Percentiles rank a stretch among this genome's conserved stretches.
Evolutionary conservation across 2,888 invertebrate species (phyloP).

Genomic region (Agapetus fuscipes): DNA sequence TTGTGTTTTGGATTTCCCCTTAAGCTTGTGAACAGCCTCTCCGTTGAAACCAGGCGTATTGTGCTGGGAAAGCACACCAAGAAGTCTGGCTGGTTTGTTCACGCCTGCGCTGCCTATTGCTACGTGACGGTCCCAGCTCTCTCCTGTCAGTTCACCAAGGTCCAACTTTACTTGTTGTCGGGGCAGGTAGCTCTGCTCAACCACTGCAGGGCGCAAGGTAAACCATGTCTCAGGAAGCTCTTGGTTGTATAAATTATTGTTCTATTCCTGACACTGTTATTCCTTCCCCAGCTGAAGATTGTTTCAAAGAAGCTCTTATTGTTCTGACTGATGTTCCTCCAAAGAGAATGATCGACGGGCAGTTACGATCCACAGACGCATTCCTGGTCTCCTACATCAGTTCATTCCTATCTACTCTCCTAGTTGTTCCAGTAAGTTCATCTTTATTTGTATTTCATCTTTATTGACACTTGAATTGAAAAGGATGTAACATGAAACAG

Average conservation of each 20-base stretch:
- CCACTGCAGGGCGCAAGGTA: slow-evolving; percentile 86
- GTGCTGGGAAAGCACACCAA: slow-evolving; percentile 67
- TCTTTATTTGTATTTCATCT: too few relatives aligned
- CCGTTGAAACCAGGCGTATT: slow-evolving; percentile 57
- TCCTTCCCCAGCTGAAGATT: slow-evolving; percentile 88
- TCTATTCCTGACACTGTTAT: too few relatives aligned
- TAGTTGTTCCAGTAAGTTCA: slow-evolving; percentile 66
- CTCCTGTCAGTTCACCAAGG: slow-evolving; percentile 62
- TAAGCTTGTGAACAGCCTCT: slow-evolving; percentile 72
- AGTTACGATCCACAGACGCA: slow-evolving; percentile 60
- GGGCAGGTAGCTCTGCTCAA: slow-evolving; percentile 85
- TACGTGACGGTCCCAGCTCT: slow-evolving; percentile 97
- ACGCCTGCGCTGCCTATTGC: slow-evolving; percentile 91
- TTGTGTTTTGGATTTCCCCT: slow-evolving; percentile 24
- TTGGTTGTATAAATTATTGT: too few relatives aligned
- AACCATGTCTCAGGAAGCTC: slow-evolving; percentile 13
- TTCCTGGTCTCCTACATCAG: slow-evolving; percentile 61
- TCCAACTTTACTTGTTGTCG: slow-evolving; percentile 77
- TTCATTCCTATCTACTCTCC: slow-evolving; percentile 71
- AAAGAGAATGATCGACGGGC: slow-evolving; percentile 63
- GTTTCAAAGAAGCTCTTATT: slow-evolving; percentile 80
- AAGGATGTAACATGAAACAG: too few relatives aligned
- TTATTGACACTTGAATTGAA: too few relatives aligned
- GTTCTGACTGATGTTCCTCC: slow-evolving; percentile 68
- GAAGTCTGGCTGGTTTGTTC: slow-evolving; percentile 76